Conservation (phyloP, 2,888 invertebrate species). For the Acanthosepion lycidas region DNA sequence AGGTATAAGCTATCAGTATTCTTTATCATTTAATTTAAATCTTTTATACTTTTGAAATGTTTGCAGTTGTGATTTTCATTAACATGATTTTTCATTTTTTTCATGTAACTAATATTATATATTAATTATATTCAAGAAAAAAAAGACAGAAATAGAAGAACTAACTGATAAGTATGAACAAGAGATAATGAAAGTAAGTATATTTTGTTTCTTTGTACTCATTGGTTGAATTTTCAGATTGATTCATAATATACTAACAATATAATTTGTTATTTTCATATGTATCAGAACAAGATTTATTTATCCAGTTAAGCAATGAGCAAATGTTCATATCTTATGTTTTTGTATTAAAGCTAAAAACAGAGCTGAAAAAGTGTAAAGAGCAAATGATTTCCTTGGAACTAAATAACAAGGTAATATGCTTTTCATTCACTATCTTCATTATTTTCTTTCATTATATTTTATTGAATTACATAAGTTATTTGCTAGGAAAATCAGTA, state of each 20-base stretch:
- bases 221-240: neutral
- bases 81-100: neutral
- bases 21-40: no score
- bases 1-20: no score
- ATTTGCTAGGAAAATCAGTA: no score
- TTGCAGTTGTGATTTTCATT: no score
- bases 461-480: no score
- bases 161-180: constrained; percentile 51
- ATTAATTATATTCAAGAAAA: constrained; percentile 50
- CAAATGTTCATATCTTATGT: neutral
- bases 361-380: neutral
- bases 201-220: neutral
- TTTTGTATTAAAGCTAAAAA: constrained; percentile 12
- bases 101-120: neutral
- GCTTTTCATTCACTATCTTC: neutral
- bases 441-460: no score
- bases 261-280: no score
- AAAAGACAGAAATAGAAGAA: constrained; percentile 51
- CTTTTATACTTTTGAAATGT: no score
- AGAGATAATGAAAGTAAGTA: constrained; percentile 53
- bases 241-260: neutral
- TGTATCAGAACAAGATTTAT: neutral
- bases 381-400: neutral
- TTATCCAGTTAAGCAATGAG: neutral
- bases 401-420: constrained; percentile 24